Percentiles rank a stretch among this genome's conserved stretches.
Conservation (phyloP, 2,797 vertebrate species). For the Rallus crepitans region DNA sequence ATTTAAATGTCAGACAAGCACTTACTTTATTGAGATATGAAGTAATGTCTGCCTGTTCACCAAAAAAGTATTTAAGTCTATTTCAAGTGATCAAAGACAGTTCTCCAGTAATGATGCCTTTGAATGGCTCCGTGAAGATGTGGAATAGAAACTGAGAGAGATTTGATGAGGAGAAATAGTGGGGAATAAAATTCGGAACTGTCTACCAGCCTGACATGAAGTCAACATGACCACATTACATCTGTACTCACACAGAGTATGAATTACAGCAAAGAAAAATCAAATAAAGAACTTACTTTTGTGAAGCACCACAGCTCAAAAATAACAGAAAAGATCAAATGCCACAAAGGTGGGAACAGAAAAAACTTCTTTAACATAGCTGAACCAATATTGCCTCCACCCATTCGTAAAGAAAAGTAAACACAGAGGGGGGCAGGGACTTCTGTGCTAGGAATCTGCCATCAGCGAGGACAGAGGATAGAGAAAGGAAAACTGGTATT, state of each 20-base stretch:
- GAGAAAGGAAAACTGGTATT: not conserved
- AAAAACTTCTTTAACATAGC: not conserved
- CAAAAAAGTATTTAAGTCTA: conserved; percentile 28
- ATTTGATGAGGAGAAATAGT: not conserved
- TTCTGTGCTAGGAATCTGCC: not conserved
- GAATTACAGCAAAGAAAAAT: not conserved
- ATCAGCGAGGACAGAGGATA: not conserved
- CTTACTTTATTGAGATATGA: conserved; percentile 61
- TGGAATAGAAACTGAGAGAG: not conserved
- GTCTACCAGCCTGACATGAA: not conserved
- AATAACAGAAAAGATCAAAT: not conserved
- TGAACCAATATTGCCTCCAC: not conserved
- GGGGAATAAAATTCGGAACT: conserved; percentile 10
- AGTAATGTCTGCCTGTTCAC: conserved; percentile 51
- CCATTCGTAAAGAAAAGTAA: not conserved
- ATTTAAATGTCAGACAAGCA: conserved; percentile 65
- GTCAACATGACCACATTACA: not conserved
- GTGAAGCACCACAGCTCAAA: not conserved
- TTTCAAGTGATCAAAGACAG: conserved; percentile 36
- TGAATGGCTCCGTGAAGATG: not conserved
- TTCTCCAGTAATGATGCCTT: conserved; percentile 5
- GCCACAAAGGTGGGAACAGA: not conserved
- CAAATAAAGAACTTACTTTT: not conserved
- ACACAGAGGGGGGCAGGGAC: not conserved
- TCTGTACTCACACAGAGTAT: not conserved